Conservation (phyloP, 1,140 invertebrate genomes). For the Tetragnatha versicolor region DNA sequence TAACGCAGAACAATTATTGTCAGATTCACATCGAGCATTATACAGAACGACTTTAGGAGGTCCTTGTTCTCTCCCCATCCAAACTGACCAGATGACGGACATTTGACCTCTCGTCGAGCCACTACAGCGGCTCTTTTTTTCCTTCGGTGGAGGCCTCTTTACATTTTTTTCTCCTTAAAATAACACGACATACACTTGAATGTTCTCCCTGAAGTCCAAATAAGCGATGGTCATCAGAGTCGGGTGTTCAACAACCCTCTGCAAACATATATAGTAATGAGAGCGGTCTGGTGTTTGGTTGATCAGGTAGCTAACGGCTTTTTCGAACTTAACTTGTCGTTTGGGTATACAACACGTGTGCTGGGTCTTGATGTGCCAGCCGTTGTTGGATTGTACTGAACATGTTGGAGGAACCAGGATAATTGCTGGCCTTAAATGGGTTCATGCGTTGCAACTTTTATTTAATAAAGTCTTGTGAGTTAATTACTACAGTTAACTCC, state of each 20-base stretch:
- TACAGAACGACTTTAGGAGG: too few relatives aligned
- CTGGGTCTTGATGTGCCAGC: constrained; percentile 29
- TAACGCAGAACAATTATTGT: too few relatives aligned
- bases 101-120: too few relatives aligned
- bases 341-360: constrained; percentile 36
- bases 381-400: background rate
- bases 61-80: background rate
- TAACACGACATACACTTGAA: constrained; percentile 33
- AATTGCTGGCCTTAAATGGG: too few relatives aligned
- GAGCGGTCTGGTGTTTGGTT: constrained; percentile 38
- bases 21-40: too few relatives aligned
- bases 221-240: constrained; percentile 25
- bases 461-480: too few relatives aligned
- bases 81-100: constrained; percentile 32
- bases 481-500: too few relatives aligned
- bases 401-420: too few relatives aligned
- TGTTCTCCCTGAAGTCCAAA: constrained; percentile 25
- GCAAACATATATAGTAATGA: constrained; percentile 26
- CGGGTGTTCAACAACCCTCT: constrained; percentile 12
- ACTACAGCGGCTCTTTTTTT: too few relatives aligned
- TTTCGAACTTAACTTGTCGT: constrained; percentile 22
- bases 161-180: constrained; percentile 26
- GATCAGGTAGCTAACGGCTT: constrained; percentile 43
- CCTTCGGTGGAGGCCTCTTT: too few relatives aligned
- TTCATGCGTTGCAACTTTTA: too few relatives aligned